These are phyloP conservation scores for Darevskia mixta DNA, from an alignment of 2,797 vertebrate genomes.

Conservation along the genomic window DNA sequence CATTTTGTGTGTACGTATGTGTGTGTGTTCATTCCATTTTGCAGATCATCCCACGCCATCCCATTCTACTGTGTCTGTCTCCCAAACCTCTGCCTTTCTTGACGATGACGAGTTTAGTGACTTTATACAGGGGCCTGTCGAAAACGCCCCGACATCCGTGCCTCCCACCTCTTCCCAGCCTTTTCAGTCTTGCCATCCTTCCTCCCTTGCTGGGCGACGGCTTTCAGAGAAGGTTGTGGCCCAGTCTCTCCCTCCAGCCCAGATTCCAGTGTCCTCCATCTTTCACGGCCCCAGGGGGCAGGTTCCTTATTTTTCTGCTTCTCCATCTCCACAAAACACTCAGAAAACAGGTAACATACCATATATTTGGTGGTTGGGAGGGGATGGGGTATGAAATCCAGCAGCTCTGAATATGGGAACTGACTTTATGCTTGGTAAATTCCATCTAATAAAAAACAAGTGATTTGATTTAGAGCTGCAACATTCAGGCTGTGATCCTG, in stretches of 20 bases:
- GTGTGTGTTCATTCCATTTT: conserved; percentile 88
- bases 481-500: not conserved
- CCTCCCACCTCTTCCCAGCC: conserved; percentile 80
- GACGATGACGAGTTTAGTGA: conserved; percentile 97
- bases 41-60: conserved; percentile 94
- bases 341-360: conserved; percentile 79
- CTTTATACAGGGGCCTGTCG: conserved; percentile 94
- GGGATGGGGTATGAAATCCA: not conserved
- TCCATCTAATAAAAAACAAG: not conserved
- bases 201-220: conserved; percentile 75
- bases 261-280: conserved; percentile 83
- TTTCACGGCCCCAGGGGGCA: conserved; percentile 73
- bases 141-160: conserved; percentile 75
- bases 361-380: conserved; percentile 17
- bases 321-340: conserved; percentile 75
- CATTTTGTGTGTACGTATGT: conserved; percentile 71
- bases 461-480: not conserved
- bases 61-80: conserved; percentile 89
- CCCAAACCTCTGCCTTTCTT: conserved; percentile 84
- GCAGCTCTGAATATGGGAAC: not conserved
- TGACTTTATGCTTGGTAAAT: not conserved
- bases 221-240: conserved; percentile 84
- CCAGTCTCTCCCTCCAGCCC: conserved; percentile 87
- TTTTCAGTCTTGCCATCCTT: conserved; percentile 81
- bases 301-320: conserved; percentile 75